Percentiles rank a stretch among this genome's conserved stretches.
Conservation (phyloP, 2,888 invertebrate genomes). For the Coenonympha glycerion region DNA sequence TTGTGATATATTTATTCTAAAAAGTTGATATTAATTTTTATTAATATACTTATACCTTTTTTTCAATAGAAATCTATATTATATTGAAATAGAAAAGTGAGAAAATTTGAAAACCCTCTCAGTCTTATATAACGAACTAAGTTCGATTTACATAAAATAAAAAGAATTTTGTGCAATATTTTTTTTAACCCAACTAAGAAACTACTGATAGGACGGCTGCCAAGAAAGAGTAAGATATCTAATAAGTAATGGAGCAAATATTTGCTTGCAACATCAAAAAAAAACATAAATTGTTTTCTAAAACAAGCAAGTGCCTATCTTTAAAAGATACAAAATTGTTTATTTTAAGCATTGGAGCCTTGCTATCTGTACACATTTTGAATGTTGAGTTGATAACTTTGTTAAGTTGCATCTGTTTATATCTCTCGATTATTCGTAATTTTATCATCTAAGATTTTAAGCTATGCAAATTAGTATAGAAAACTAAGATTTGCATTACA, state of each 20-base stretch:
- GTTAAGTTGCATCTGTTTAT: no score
- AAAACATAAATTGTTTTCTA: no score
- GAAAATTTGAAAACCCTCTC: conserved; percentile 61
- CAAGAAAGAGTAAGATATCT: conserved; percentile 17
- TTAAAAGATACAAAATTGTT: no score
- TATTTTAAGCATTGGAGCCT: no score
- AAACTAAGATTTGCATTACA: neutral
- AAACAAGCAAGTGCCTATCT: no score
- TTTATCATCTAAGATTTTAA: no score
- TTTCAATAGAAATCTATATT: conserved; percentile 44
- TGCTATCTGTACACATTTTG: no score
- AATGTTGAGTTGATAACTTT: no score
- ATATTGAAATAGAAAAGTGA: conserved; percentile 63
- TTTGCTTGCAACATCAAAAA: no score
- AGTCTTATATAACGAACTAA: conserved; percentile 64
- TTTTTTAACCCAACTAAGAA: conserved; percentile 11
- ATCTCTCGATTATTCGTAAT: no score
- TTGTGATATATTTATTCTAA: conserved; percentile 22
- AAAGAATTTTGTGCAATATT: neutral
- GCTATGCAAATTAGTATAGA: no score
- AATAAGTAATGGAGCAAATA: no score
- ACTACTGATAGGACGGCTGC: conserved; percentile 40
- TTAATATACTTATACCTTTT: conserved; percentile 13
- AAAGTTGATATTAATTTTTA: conserved; percentile 24
- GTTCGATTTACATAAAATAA: conserved; percentile 39